A percentile compares a stretch with the other conserved stretches of the same genome.
Evolutionary conservation across 2,888 invertebrate species (phyloP).

Genomic region (Stictocephala bisonia): DNA sequence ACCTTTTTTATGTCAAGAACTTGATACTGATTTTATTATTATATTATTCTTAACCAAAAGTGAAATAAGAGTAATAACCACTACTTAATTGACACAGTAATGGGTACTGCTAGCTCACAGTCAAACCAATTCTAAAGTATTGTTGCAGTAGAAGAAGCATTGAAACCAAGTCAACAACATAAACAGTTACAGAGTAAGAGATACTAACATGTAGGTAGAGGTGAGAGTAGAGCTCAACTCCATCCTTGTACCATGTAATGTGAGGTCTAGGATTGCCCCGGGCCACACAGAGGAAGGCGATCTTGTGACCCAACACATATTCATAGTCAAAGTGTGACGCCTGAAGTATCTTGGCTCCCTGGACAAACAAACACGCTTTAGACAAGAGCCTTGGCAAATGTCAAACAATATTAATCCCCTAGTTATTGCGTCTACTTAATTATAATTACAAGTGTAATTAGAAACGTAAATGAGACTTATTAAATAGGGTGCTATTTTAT

Average conservation of each 20-base stretch:
- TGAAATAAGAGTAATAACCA: too few relatives aligned
- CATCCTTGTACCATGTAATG: slow-evolving; percentile 97
- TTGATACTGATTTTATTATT: too few relatives aligned
- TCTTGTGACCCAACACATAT: slow-evolving; percentile 94
- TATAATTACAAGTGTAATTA: slow-evolving; percentile 7
- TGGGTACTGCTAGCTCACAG: too few relatives aligned
- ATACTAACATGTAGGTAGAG: slow-evolving; percentile 87
- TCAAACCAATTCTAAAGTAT: too few relatives aligned
- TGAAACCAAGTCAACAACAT: too few relatives aligned
- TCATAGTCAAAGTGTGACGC: slow-evolving; percentile 94
- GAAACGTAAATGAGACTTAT: too few relatives aligned
- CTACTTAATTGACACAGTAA: too few relatives aligned
- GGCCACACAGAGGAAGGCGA: slow-evolving; percentile 92
- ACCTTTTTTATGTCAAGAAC: too few relatives aligned
- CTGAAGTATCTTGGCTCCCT: slow-evolving; percentile 91
- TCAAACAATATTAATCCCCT: slow-evolving; percentile 11
- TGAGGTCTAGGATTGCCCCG: slow-evolving; percentile 90
- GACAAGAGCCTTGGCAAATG: not conserved
- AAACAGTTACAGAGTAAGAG: too few relatives aligned
- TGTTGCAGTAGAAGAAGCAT: too few relatives aligned
- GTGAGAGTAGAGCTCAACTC: slow-evolving; percentile 91
- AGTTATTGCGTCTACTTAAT: slow-evolving; percentile 41
- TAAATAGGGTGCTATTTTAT: too few relatives aligned
- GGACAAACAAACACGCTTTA: slow-evolving; percentile 56
- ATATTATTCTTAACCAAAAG: too few relatives aligned